Evolutionary conservation across 1,140 invertebrate genomes (phyloP).

Genomic region (Cotesia typhae): DNA sequence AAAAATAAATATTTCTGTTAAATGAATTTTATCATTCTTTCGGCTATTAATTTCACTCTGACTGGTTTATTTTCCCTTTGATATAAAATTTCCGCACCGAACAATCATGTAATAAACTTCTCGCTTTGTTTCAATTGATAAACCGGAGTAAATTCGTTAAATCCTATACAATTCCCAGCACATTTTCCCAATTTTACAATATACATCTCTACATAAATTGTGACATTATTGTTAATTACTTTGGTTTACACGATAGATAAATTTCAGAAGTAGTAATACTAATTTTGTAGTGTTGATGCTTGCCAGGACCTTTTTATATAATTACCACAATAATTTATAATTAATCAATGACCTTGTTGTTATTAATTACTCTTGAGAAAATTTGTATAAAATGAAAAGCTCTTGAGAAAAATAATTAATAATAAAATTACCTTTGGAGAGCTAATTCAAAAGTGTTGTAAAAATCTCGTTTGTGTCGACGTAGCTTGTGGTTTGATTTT

Average conservation of each 20-base stretch:
- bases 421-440: constrained; percentile 55
- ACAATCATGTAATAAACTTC: neutral
- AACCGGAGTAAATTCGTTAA: constrained; percentile 1
- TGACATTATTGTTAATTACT: too few species aligned
- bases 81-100: neutral
- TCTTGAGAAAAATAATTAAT: constrained; percentile 37
- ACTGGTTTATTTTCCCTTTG: constrained; percentile 4
- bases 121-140: constrained; percentile 12
- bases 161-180: neutral
- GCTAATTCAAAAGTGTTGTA: constrained; percentile 59
- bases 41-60: neutral
- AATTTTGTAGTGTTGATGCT: too few species aligned
- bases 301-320: neutral
- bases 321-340: neutral
- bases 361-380: neutral
- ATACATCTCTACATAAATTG: too few species aligned
- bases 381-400: constrained; percentile 18
- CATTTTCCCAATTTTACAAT: too few species aligned
- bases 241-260: neutral
- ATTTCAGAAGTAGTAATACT: neutral
- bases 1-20: too few species aligned
- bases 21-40: too few species aligned
- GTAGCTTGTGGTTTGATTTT: constrained; percentile 35
- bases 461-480: constrained; percentile 58
- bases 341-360: neutral